These are phyloP conservation scores for Peucedramus taeniatus DNA, from an alignment of 2,113 vertebrate species.

Conservation along the genomic window DNA sequence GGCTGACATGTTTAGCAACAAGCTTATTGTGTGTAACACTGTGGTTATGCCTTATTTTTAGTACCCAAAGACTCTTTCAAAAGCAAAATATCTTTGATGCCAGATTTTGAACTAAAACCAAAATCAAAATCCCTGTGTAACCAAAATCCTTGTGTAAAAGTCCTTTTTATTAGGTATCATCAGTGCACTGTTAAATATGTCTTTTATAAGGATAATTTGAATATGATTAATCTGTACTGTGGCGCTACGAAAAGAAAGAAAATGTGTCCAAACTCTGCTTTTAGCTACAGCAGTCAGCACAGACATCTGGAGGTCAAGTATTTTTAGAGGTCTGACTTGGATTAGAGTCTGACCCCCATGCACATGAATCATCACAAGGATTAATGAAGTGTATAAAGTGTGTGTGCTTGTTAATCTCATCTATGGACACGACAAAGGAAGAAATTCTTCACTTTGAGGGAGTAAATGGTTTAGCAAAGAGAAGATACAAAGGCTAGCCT, in stretches of 20 bases:
- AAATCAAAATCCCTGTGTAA: not conserved
- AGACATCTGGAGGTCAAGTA: slow-evolving; percentile 45
- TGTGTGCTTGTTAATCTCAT: slow-evolving; percentile 36
- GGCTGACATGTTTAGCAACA: not conserved
- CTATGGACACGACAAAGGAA: slow-evolving; percentile 43
- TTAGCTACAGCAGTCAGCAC: not conserved
- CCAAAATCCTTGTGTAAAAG: not conserved
- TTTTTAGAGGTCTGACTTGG: slow-evolving; percentile 41
- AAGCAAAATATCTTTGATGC: not conserved
- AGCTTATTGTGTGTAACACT: not conserved
- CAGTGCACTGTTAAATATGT: not conserved
- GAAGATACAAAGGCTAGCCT: not conserved
- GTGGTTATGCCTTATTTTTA: not conserved
- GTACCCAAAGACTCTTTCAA: not conserved
- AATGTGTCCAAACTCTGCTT: not conserved
- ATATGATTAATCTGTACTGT: not conserved
- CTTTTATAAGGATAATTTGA: not conserved
- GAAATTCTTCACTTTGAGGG: slow-evolving; percentile 53
- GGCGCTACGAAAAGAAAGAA: not conserved
- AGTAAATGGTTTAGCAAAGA: slow-evolving; percentile 36
- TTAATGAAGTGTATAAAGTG: slow-evolving; percentile 18
- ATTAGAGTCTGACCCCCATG: slow-evolving; percentile 11
- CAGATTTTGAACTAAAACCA: not conserved
- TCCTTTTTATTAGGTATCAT: not conserved
- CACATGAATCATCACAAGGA: not conserved